Evolutionary conservation across 2,797 vertebrate genomes (phyloP), one percentile per base, ranked within the genome.

Genomic region (Muraenolepis orangiensis): DNA sequence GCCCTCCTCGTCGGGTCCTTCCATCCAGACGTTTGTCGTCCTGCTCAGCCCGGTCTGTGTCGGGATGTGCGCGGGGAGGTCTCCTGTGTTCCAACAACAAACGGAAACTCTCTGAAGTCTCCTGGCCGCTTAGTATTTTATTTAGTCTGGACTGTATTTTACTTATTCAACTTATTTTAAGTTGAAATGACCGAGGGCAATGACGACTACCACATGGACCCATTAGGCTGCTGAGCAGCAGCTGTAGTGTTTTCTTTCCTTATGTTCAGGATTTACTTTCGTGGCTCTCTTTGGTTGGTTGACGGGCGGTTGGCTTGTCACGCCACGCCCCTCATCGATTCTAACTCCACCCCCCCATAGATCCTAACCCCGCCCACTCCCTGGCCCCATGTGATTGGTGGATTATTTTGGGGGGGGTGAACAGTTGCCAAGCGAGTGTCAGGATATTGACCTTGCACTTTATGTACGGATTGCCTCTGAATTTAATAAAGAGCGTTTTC

Each of bases 151-250:
- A 70, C 78, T 90, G 82, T 87, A 87, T 79, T 78, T 87, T 84
- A 71, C 74, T 72, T 76, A 85, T 82, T n/a, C n/a, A 10, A 8
- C 2, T 18, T 32, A 86, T 74, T 78, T 84, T 77, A 82, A 86
- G 85, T 87, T 89, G 84, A 89, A 89, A 46, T 80, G 70, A 79
- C 38, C 18, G 84, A 88, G 83, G 87, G 81, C 85, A 80, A 82
- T 88, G 79, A 38, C 69, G 76, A 78, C 79, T 81, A 92, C 93
- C 90, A 93, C 76, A 93, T 90, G 93, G 92, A 93, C 93, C 92
- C 92, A 84, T 73, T 75, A 72, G 87, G 74, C 85, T 84, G 75
- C 70, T 18, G 12, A 76, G 80, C 84, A 80, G 89, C 74, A 72
- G 74, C 70, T 31, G 82, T 87, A 82, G 70, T 77, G 13, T 76